Evolutionary conservation across 2,797 vertebrate genomes (phyloP).

Genomic region (Hemitrygon akajei): DNA sequence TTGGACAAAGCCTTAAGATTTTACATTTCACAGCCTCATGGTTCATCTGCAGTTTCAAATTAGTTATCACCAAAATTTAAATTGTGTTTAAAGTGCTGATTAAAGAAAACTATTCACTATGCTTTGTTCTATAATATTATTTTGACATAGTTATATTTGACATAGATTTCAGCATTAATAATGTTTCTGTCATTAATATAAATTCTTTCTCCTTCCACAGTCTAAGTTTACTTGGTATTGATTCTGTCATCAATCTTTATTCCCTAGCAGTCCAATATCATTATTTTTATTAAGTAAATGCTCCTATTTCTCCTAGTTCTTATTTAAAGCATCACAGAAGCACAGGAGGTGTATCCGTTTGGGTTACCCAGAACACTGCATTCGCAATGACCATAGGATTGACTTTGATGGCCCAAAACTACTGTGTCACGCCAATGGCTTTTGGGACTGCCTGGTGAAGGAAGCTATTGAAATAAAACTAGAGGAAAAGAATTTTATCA

Average conservation of each 20-base stretch:
- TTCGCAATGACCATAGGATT: too few relatives aligned
- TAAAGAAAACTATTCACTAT: not conserved
- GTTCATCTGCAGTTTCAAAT: not conserved
- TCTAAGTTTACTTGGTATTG: not conserved
- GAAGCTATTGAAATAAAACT: too few relatives aligned
- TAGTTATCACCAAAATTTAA: not conserved
- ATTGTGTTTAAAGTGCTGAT: not conserved
- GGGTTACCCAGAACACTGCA: too few relatives aligned
- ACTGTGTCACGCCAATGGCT: too few relatives aligned
- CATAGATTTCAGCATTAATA: not conserved
- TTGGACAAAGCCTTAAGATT: not conserved
- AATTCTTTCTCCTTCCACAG: not conserved
- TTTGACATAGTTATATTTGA: not conserved
- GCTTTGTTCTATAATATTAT: not conserved
- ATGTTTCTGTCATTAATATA: not conserved
- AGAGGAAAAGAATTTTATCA: too few relatives aligned
- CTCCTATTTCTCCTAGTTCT: not conserved
- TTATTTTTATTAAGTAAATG: not conserved
- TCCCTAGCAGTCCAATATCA: not conserved
- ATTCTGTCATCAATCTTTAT: not conserved
- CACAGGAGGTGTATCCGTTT: too few relatives aligned
- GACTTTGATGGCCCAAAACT: too few relatives aligned
- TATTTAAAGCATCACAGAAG: not conserved
- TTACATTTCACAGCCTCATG: not conserved
- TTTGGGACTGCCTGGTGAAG: too few relatives aligned